Percentiles rank a stretch among this genome's conserved stretches.
These are phyloP conservation scores for Prostheceraeus crozeri DNA, from an alignment of 2,888 invertebrate species.

Conservation along the genomic window DNA sequence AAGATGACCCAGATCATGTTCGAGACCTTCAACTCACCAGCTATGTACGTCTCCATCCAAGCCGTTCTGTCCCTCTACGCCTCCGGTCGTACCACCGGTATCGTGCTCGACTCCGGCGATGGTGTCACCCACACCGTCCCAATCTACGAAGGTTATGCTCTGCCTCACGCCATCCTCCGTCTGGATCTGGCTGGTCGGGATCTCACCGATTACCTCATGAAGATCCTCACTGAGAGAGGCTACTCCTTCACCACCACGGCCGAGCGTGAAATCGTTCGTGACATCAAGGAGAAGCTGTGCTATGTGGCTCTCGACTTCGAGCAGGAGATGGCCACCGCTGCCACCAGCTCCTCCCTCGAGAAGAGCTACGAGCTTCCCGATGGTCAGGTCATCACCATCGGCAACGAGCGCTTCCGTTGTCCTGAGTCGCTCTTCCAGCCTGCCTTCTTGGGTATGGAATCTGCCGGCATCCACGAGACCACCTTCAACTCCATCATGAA, in stretches of 20 bases:
- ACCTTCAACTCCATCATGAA: conserved; percentile 56
- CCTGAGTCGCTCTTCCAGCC: conserved; percentile 54
- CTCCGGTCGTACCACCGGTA: conserved; percentile 83
- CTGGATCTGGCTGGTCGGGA: conserved; percentile 61
- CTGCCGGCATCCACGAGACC: conserved; percentile 48
- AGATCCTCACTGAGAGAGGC: conserved; percentile 59
- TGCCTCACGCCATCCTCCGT: conserved; percentile 60
- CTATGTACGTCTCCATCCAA: conserved; percentile 85
- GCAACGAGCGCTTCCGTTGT: conserved; percentile 53
- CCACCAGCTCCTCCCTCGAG: conserved; percentile 49
- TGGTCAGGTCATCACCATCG: conserved; percentile 53
- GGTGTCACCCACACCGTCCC: conserved; percentile 86
- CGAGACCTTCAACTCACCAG: conserved; percentile 65
- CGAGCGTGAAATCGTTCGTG: conserved; percentile 69
- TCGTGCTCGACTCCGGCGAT: conserved; percentile 81
- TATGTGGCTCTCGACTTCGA: conserved; percentile 54
- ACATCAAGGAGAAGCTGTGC: conserved; percentile 44
- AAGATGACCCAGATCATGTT: conserved; percentile 70
- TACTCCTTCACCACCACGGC: conserved; percentile 40
- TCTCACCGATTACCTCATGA: conserved; percentile 61
- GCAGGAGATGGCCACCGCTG: conserved; percentile 53
- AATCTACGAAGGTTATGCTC: conserved; percentile 71
- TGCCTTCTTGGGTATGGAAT: conserved; percentile 48
- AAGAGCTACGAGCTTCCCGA: conserved; percentile 55
- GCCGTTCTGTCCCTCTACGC: conserved; percentile 82